Percentiles rank a stretch among this genome's conserved stretches.
These are phyloP conservation scores for Adoxophyes honmai DNA, from an alignment of 1,140 invertebrate species.

Conservation along the genomic window DNA sequence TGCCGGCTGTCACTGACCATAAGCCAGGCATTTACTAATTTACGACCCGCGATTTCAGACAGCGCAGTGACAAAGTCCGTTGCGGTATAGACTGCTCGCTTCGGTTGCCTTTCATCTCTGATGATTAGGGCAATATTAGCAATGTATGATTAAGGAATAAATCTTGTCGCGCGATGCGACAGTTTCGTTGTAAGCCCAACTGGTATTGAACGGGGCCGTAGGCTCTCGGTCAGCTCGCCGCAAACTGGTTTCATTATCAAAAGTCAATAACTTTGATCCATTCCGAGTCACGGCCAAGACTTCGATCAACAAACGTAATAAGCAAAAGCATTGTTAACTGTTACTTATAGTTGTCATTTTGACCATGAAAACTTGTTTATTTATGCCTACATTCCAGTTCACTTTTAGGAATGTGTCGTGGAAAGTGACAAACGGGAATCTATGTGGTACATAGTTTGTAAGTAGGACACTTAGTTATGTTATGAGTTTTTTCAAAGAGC, in stretches of 20 bases:
- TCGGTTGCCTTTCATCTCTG: conserved; percentile 6
- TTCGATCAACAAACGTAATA: conserved; percentile 49
- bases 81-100: conserved; percentile 40
- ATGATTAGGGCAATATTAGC: conserved; percentile 27
- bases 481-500: no score
- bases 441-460: no score
- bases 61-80: background rate
- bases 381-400: no score
- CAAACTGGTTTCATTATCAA: conserved; percentile 77
- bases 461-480: no score
- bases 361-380: background rate
- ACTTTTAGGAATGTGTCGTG: no score
- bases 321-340: conserved; percentile 30
- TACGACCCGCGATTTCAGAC: background rate
- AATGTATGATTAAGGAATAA: conserved; percentile 39
- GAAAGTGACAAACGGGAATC: no score
- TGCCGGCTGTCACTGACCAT: conserved; percentile 44
- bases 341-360: background rate
- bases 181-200: conserved; percentile 37
- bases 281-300: conserved; percentile 68
- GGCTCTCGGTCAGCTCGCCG: conserved; percentile 61
- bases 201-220: conserved; percentile 69
- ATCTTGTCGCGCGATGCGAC: conserved; percentile 27
- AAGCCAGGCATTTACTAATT: conserved; percentile 28
- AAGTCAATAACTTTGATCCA: conserved; percentile 77